These are phyloP conservation scores for Drosophila paracracens DNA, from an alignment of 2,888 invertebrate species.

Conservation along the genomic window DNA sequence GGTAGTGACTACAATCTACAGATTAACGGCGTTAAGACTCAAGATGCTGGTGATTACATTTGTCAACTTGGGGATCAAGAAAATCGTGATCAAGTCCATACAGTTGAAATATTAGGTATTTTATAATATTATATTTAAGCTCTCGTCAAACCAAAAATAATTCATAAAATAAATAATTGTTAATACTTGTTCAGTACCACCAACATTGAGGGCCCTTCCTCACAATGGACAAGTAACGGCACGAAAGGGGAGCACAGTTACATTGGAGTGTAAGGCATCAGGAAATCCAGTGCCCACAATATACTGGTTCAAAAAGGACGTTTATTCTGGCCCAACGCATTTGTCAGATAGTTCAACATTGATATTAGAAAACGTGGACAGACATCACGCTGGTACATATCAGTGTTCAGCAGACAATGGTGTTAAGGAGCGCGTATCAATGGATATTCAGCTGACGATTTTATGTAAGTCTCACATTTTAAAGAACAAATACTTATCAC, in stretches of 20 bases:
- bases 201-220: constrained; percentile 88
- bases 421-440: constrained; percentile 86
- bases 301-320: constrained; percentile 88
- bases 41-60: constrained; percentile 90
- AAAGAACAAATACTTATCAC: neutral
- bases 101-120: constrained; percentile 88
- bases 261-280: constrained; percentile 89
- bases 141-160: neutral
- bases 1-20: constrained; percentile 90
- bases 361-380: constrained; percentile 86
- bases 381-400: constrained; percentile 86
- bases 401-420: constrained; percentile 86
- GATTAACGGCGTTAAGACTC: constrained; percentile 89
- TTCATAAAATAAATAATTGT: neutral
- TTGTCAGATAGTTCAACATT: constrained; percentile 86
- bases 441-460: constrained; percentile 86
- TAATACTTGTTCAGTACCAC: constrained; percentile 86
- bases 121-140: neutral
- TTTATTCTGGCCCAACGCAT: constrained; percentile 85
- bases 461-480: constrained; percentile 84
- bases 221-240: constrained; percentile 89
- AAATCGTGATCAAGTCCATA: constrained; percentile 89
- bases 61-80: constrained; percentile 91
- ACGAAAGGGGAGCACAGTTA: constrained; percentile 88
- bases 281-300: constrained; percentile 91